Evolutionary conservation across 2,113 vertebrate genomes (phyloP).

Genomic region (Octodon degus): DNA sequence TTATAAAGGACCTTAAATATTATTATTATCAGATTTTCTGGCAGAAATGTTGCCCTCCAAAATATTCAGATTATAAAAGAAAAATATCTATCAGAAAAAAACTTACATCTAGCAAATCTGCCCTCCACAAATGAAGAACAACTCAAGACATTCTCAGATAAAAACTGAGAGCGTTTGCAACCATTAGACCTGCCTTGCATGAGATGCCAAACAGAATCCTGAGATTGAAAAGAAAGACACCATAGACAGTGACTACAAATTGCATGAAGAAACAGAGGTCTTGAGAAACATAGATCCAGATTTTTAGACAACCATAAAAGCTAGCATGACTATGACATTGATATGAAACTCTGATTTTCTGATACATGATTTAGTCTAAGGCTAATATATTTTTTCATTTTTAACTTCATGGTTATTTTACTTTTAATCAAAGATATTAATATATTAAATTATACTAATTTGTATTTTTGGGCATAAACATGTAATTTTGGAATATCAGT

Average conservation of each 20-base stretch:
- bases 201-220: neutral
- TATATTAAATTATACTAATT: neutral
- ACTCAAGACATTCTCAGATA: neutral
- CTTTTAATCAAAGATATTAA: neutral
- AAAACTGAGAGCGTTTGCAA: neutral
- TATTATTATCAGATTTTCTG: neutral
- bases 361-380: neutral
- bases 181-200: neutral
- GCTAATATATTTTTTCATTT: neutral
- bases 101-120: neutral
- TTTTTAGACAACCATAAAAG: neutral
- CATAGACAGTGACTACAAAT: neutral
- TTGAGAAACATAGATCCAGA: neutral
- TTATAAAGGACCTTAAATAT: neutral
- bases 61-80: neutral
- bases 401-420: neutral
- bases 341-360: neutral
- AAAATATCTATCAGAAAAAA: neutral
- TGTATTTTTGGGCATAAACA: neutral
- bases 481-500: neutral
- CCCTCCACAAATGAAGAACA: neutral
- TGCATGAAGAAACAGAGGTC: no score
- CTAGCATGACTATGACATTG: neutral
- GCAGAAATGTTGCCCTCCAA: neutral
- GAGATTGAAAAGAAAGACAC: neutral